phyloP scores from a whole-genome alignment of 2,797 vertebrate species.

The Yasuhikotakia modesta region DNA sequence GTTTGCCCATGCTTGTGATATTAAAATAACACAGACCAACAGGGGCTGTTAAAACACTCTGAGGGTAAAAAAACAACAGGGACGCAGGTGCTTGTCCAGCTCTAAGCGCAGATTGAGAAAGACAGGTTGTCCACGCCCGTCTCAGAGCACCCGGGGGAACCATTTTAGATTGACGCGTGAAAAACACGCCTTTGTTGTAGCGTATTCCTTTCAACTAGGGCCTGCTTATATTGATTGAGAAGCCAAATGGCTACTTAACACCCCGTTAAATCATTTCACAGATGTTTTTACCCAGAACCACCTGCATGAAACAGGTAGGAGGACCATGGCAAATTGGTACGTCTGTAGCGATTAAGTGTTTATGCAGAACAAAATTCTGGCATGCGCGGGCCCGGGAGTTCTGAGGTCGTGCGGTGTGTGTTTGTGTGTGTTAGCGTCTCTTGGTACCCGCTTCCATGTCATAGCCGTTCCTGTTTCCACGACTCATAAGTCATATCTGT shows the following conservation, averaged over 20 bases:
- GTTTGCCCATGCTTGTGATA: conserved; percentile 1
- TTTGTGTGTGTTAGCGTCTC: not conserved
- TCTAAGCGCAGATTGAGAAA: conserved; percentile 36
- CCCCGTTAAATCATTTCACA: conserved; percentile 28
- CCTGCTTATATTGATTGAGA: conserved; percentile 34
- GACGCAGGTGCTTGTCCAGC: conserved; percentile 6
- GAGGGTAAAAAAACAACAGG: not conserved
- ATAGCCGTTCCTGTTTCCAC: conserved; percentile 11
- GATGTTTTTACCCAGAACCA: conserved; percentile 23
- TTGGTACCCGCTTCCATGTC: not conserved
- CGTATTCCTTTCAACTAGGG: conserved; percentile 21
- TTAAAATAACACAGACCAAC: not conserved
- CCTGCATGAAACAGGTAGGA: conserved; percentile 10
- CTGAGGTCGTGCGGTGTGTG: not conserved
- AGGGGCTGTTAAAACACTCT: conserved; percentile 12
- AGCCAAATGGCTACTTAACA: conserved; percentile 50
- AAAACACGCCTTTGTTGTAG: conserved; percentile 16
- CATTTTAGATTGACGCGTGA: conserved; percentile 6
- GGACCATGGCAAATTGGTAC: not conserved
- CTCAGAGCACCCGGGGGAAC: conserved; percentile 18
- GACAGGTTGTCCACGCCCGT: conserved; percentile 9
- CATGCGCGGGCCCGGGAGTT: not conserved
- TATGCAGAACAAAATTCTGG: not conserved
- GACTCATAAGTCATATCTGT: conserved; percentile 14
- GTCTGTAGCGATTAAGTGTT: not conserved